Evolutionary conservation across 2,888 invertebrate species (phyloP).

Genomic region (Globia sparganii): DNA sequence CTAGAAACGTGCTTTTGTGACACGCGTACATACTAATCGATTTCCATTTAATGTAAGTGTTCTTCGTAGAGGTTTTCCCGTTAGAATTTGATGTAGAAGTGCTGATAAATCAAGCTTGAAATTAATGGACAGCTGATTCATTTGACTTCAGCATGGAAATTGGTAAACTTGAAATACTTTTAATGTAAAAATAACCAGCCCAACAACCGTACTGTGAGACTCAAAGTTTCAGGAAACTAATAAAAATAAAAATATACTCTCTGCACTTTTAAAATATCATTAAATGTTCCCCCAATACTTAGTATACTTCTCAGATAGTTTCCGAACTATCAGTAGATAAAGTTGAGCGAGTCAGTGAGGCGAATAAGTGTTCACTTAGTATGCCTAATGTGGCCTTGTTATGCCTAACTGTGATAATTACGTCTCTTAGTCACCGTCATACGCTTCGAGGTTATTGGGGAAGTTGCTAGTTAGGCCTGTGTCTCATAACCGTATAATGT

Average conservation of each 20-base stretch:
- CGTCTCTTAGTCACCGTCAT: conserved; percentile 45
- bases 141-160: conserved; percentile 4
- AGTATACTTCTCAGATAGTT: conserved; percentile 49
- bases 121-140: background rate
- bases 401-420: conserved; percentile 58
- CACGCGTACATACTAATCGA: conserved; percentile 37
- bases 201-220: background rate
- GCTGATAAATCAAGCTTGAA: background rate
- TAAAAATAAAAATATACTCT: conserved; percentile 21
- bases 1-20: conserved; percentile 57
- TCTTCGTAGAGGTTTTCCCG: conserved; percentile 10
- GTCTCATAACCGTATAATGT: conserved; percentile 30
- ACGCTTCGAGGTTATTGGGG: conserved; percentile 47
- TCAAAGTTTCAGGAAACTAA: conserved; percentile 5
- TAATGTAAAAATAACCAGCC: conserved; percentile 4
- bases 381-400: too few species aligned
- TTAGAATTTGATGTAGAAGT: background rate
- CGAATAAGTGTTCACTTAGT: conserved; percentile 62
- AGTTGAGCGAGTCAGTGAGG: conserved; percentile 48
- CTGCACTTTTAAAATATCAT: conserved; percentile 49
- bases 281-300: conserved; percentile 47
- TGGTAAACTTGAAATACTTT: conserved; percentile 1
- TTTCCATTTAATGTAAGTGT: conserved; percentile 29
- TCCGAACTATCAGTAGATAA: conserved; percentile 44
- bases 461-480: conserved; percentile 40